Percentiles rank a stretch among this genome's conserved stretches.
These are phyloP conservation scores for Loxodonta africana DNA, from an alignment of 2,113 vertebrate species.

Conservation along the genomic window DNA sequence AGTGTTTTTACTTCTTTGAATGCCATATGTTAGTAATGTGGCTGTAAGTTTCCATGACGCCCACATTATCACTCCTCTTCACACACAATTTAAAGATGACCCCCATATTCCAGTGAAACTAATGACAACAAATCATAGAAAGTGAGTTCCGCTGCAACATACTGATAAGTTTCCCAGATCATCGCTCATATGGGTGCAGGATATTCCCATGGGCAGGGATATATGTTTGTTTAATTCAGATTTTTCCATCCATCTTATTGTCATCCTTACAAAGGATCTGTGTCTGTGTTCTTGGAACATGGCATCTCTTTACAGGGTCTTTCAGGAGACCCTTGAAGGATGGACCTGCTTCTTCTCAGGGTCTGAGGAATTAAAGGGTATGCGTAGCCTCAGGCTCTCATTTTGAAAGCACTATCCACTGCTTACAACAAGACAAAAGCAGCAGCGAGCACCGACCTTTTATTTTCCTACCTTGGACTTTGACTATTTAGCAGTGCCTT, in stretches of 20 bases:
- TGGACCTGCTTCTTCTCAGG: constrained; percentile 82
- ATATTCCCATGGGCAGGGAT: not conserved
- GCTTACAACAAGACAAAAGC: constrained; percentile 81
- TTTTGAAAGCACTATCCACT: constrained; percentile 84
- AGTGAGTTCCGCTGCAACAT: not conserved
- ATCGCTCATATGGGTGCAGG: not conserved
- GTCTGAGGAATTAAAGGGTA: constrained; percentile 80
- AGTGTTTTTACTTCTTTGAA: not conserved
- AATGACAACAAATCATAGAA: not conserved
- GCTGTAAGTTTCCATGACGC: not conserved
- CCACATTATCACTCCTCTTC: not conserved
- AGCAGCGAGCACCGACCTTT: constrained; percentile 82
- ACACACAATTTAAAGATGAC: not conserved
- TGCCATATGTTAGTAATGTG: not conserved
- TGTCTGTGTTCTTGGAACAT: constrained; percentile 78
- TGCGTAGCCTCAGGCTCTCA: constrained; percentile 68
- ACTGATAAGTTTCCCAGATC: not conserved
- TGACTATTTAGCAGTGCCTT: constrained; percentile 82
- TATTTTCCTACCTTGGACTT: constrained; percentile 87
- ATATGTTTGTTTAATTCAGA: not conserved
- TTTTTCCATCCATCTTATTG: not conserved
- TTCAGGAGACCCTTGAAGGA: constrained; percentile 78
- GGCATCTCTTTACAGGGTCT: constrained; percentile 79
- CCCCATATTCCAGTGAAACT: not conserved
- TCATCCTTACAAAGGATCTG: constrained; percentile 60